Evolutionary conservation across 2,113 vertebrate genomes (phyloP), one percentile per base, ranked within the genome.

Genomic region (Myrmecobius fasciatus): DNA sequence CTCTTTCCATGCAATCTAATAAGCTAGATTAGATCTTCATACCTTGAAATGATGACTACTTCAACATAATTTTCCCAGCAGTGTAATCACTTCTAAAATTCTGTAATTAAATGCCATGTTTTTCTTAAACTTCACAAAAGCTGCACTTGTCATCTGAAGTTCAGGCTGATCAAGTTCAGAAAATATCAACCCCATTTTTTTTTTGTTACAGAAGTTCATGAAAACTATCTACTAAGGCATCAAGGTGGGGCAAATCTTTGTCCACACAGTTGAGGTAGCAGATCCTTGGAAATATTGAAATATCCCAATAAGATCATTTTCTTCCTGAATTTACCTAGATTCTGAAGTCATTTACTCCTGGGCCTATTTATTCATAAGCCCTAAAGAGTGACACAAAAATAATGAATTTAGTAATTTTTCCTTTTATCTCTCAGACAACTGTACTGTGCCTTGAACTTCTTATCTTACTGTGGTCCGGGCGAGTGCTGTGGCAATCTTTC

Each of bases 401-500:
- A 22, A 6, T 20, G 2, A 49, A 11, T 1, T 24, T n/a, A 54
- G 10, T 7, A 0, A 2, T 24, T 49, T 75, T 75, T 54, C 92
- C 91, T 91, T 67, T 89, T 47, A 93, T 51, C 56, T 93, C 93
- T 94, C 26, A 0, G 94, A 95, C 95, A 75, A 83, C 95, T 53
- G 46, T 75, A n/a, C 89, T 46, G 36, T 0, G 36, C 11, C 53
- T 93, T 48, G 20, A 53, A 52, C n/a, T 31, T 12, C 53, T 36
- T 22, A 11, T 5, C 46, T 24, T 89, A 48, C 53, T 22, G 31
- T 89, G n/a, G 90, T 43, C 67, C 83, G 0, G 0, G 60, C 28
- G 91, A 89, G 91, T 0, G 0, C 90, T 26, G 51, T 10, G 8
- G 92, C 83, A 95, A 95, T 94, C 94, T 96, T 96, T 95, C 95